A percentile compares a stretch with the other conserved stretches of the same genome.
Evolutionary conservation across 2,797 vertebrate genomes (phyloP).

Genomic region (Rhynchotus rufescens): DNA sequence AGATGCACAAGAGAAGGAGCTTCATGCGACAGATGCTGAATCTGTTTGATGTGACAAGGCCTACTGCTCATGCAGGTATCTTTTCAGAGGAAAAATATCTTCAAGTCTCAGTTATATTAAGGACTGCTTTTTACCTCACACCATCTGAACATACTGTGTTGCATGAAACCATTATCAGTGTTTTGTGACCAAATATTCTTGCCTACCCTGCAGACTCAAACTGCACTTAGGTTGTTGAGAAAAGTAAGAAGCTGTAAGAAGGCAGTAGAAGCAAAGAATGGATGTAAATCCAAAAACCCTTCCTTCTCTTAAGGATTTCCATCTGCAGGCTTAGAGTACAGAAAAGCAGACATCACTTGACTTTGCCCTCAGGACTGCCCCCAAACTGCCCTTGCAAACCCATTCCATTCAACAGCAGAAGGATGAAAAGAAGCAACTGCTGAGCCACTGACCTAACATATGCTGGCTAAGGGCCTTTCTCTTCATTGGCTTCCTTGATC

Average conservation of each 20-base stretch:
- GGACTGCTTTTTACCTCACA: background rate
- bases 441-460: background rate
- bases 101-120: background rate
- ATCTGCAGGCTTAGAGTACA: background rate
- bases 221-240: background rate
- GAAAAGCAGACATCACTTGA: background rate
- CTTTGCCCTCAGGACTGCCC: background rate
- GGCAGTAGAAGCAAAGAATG: background rate
- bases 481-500: background rate
- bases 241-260: background rate
- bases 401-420: background rate
- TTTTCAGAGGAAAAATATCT: background rate
- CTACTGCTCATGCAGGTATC: background rate
- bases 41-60: background rate
- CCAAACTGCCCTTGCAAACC: background rate
- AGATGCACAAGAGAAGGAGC: background rate
- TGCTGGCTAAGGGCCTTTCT: background rate
- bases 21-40: background rate
- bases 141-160: background rate
- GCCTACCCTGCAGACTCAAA: background rate
- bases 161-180: background rate
- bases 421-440: constrained; percentile 5
- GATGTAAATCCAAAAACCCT: background rate
- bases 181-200: background rate
- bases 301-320: background rate